Percentiles rank a stretch among this genome's conserved stretches.
Conservation (phyloP, 1,140 invertebrate species). For the Trichoplusia ni region DNA sequence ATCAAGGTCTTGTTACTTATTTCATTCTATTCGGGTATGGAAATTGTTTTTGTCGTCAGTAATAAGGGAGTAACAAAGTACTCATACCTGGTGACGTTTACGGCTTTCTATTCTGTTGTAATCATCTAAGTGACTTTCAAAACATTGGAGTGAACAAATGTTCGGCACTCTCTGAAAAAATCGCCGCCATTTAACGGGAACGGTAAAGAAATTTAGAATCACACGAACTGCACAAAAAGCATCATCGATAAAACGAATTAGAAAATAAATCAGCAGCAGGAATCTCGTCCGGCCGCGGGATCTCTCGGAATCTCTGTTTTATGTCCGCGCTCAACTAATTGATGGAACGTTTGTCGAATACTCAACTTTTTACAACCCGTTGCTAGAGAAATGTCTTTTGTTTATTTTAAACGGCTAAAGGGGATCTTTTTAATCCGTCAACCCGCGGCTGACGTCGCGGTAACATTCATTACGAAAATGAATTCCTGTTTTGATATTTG, state of each 20-base stretch:
- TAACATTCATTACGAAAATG: not conserved
- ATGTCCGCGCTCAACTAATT: constrained; percentile 13
- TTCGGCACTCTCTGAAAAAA: not conserved
- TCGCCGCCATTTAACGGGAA: not conserved
- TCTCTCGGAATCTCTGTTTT: not conserved
- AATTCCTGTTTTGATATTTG: not conserved
- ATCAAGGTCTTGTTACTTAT: no score
- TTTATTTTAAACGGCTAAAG: constrained; percentile 17
- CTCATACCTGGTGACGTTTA: no score
- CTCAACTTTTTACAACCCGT: constrained; percentile 1
- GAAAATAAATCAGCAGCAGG: constrained; percentile 18
- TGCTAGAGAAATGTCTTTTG: constrained; percentile 22
- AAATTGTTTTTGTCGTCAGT: no score
- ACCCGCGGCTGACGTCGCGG: not conserved
- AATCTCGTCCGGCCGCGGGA: constrained; percentile 1
- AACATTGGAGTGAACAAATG: no score
- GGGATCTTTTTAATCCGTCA: constrained; percentile 18
- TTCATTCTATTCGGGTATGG: no score
- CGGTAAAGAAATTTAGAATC: constrained; percentile 5
- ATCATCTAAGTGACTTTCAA: no score
- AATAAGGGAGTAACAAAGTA: no score
- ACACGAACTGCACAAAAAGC: constrained; percentile 23
- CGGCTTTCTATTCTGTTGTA: no score
- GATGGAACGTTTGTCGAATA: constrained; percentile 9
- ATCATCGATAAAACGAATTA: constrained; percentile 28